Evolutionary conservation across 2,888 invertebrate species (phyloP).

Genomic region (Philereme transversata): DNA sequence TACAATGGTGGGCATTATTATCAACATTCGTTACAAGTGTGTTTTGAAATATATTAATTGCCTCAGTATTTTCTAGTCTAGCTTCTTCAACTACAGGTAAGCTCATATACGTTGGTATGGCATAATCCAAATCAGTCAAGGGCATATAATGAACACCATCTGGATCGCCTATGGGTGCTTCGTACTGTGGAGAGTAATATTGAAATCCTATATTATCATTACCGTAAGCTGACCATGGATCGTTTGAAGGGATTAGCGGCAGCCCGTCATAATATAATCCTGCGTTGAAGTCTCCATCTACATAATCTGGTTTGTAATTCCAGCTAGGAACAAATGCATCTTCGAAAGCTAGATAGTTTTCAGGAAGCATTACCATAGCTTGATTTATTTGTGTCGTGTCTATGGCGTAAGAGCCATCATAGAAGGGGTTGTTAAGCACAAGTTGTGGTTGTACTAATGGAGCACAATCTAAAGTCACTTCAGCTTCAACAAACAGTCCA

Average conservation of each 20-base stretch:
- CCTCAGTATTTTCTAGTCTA: slow-evolving; percentile 50
- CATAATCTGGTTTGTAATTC: slow-evolving; percentile 70
- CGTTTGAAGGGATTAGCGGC: slow-evolving; percentile 70
- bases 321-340: slow-evolving; percentile 78
- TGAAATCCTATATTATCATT: slow-evolving; percentile 65
- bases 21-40: slow-evolving; percentile 43
- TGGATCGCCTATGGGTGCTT: slow-evolving; percentile 58
- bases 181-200: slow-evolving; percentile 70
- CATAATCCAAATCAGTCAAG: slow-evolving; percentile 73
- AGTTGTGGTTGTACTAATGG: slow-evolving; percentile 65
- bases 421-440: slow-evolving; percentile 80
- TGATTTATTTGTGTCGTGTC: slow-evolving; percentile 62
- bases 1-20: slow-evolving; percentile 40
- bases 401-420: slow-evolving; percentile 72
- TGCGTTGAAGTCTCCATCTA: slow-evolving; percentile 60
- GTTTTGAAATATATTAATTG: slow-evolving; percentile 41
- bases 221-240: slow-evolving; percentile 75
- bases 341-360: slow-evolving; percentile 81
- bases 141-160: slow-evolving; percentile 71
- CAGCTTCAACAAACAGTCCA: slow-evolving; percentile 70
- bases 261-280: slow-evolving; percentile 70
- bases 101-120: slow-evolving; percentile 74
- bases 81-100: slow-evolving; percentile 66
- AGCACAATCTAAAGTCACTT: slow-evolving; percentile 65
- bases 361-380: slow-evolving; percentile 71